These are phyloP conservation scores for Lumbricus terrestris DNA, from an alignment of 2,888 invertebrate genomes.

Conservation along the genomic window DNA sequence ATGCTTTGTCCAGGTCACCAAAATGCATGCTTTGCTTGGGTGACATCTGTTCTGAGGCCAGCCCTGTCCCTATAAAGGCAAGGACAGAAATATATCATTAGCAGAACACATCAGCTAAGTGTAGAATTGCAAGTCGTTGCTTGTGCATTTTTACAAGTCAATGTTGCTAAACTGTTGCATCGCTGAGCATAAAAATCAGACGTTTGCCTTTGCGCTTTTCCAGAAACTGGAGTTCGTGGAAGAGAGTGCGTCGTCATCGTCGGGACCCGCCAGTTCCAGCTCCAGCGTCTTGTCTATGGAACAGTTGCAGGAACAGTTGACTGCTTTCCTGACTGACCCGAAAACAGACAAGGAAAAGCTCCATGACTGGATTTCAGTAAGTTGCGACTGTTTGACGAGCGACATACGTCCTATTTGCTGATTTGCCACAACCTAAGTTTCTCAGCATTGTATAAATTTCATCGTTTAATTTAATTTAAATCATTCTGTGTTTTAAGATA, in stretches of 20 bases:
- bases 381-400: background rate
- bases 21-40: too few species aligned
- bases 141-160: too few species aligned
- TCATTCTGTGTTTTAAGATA: too few species aligned
- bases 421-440: background rate
- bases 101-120: too few species aligned
- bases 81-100: too few species aligned
- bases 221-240: background rate
- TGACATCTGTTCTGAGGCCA: too few species aligned
- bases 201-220: background rate
- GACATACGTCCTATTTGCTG: too few species aligned
- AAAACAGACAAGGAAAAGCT: background rate
- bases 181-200: background rate
- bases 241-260: background rate
- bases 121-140: too few species aligned
- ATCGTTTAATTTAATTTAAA: background rate
- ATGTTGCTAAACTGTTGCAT: too few species aligned
- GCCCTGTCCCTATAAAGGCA: too few species aligned
- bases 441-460: background rate
- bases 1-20: too few species aligned
- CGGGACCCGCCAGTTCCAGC: background rate
- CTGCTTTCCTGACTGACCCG: background rate
- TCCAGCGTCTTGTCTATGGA: background rate
- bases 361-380: background rate
- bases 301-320: background rate